phyloP scores from a whole-genome alignment of 2,113 vertebrate genomes.

The Spizaetus ornatus region DNA sequence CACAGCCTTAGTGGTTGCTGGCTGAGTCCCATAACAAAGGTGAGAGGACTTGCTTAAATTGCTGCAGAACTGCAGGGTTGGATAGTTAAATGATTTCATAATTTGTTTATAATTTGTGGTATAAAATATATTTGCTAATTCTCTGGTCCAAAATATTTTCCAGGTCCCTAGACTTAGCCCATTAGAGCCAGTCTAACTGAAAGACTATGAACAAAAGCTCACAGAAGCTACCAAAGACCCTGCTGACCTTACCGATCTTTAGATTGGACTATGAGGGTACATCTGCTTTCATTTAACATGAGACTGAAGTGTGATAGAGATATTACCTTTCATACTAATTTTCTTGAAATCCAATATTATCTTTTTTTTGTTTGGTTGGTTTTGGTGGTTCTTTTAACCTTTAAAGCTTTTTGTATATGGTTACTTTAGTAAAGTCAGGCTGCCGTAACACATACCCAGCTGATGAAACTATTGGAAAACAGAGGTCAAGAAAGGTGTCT shows the following conservation, averaged over 20 bases:
- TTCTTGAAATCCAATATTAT: conserved; percentile 6
- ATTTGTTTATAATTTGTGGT: neutral
- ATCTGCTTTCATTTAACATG: conserved; percentile 32
- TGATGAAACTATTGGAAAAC: neutral
- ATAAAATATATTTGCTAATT: neutral
- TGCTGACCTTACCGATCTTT: neutral
- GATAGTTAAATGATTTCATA: neutral
- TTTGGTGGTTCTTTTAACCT: neutral
- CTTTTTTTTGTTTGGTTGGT: too few relatives aligned
- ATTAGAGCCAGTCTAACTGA: neutral
- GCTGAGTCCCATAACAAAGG: neutral
- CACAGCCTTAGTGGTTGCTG: neutral
- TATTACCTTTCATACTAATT: neutral
- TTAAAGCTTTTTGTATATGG: neutral
- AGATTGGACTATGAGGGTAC: neutral
- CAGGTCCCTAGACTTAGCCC: neutral
- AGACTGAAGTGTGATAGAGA: neutral
- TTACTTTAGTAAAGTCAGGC: neutral
- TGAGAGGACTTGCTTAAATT: neutral
- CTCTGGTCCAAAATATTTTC: neutral
- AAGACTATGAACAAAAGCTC: neutral
- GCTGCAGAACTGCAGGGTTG: neutral
- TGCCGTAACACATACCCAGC: neutral
- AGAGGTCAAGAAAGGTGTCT: neutral
- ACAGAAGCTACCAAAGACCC: neutral